A percentile compares a stretch with the other conserved stretches of the same genome.
These are phyloP conservation scores for Sphinx pinastri DNA, from an alignment of 2,888 invertebrate species.

Conservation along the genomic window DNA sequence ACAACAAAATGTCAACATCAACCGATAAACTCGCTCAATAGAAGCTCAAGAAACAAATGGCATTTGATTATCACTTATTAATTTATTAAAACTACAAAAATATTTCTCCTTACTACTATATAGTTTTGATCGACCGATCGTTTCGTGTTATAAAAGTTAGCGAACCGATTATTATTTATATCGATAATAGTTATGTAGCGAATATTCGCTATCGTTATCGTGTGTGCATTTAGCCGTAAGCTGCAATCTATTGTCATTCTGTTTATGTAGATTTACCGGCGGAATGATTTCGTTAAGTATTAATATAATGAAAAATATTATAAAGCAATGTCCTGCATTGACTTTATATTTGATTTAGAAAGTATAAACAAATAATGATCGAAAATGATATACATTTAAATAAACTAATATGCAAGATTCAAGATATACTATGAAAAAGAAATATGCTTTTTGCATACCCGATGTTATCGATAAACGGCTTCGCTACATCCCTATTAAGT, in stretches of 20 bases:
- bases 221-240: too few relatives aligned
- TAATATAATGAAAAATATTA: too few relatives aligned
- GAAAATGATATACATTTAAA: too few relatives aligned
- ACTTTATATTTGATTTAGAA: too few relatives aligned
- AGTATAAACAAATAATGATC: too few relatives aligned
- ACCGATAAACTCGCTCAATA: slow-evolving; percentile 62
- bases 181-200: slow-evolving; percentile 8
- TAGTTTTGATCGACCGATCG: slow-evolving; percentile 53
- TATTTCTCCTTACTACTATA: slow-evolving; percentile 56
- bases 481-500: slow-evolving; percentile 13
- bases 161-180: not conserved
- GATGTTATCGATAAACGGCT: not conserved
- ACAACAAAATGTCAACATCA: slow-evolving; percentile 49
- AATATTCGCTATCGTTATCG: not conserved
- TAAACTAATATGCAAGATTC: too few relatives aligned
- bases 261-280: too few relatives aligned
- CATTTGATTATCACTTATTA: slow-evolving; percentile 65
- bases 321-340: too few relatives aligned
- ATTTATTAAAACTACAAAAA: slow-evolving; percentile 66
- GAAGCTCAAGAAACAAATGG: slow-evolving; percentile 70
- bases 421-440: not conserved
- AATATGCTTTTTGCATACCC: not conserved
- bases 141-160: slow-evolving; percentile 22
- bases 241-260: too few relatives aligned
- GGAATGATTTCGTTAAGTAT: too few relatives aligned